A percentile compares a stretch with the other conserved stretches of the same genome.
Conservation (phyloP, 2,797 vertebrate species). For the Meriones psammophilus region DNA sequence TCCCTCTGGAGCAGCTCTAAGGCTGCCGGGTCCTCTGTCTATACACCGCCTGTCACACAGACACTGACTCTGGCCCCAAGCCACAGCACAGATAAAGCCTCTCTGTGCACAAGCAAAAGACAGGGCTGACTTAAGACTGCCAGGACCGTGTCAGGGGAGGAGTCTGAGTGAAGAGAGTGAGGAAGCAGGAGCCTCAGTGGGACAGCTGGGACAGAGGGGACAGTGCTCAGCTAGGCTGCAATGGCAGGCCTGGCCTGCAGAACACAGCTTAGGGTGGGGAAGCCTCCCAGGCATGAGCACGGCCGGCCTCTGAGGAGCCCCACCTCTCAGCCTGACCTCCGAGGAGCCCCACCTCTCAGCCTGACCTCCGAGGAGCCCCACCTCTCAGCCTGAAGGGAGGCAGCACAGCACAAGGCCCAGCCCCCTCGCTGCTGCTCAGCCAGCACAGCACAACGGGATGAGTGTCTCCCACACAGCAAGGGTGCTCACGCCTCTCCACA, state of each 20-base stretch:
- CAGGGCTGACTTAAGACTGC: background rate
- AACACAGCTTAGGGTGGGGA: background rate
- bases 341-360: background rate
- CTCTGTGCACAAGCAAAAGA: conserved; percentile 28
- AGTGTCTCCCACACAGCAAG: background rate
- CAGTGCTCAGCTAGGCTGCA: background rate
- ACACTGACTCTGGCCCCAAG: background rate
- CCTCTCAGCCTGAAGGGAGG: background rate
- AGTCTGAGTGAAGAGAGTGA: background rate
- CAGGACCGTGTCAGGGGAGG: conserved; percentile 8
- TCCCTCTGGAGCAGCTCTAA: background rate
- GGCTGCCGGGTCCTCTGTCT: background rate
- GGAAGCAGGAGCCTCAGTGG: background rate
- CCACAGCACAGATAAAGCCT: background rate
- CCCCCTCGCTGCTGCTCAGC: fast-evolving
- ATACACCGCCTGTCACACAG: background rate
- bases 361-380: background rate
- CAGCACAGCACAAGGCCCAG: background rate
- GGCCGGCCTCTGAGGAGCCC: background rate
- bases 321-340: background rate
- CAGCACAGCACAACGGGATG: background rate
- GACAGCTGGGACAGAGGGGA: background rate
- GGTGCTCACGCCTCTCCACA: background rate
- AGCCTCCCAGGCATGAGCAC: background rate
- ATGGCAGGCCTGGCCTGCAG: background rate